Conservation (phyloP, 2,888 invertebrate species). For the Drosophila borealis region DNA sequence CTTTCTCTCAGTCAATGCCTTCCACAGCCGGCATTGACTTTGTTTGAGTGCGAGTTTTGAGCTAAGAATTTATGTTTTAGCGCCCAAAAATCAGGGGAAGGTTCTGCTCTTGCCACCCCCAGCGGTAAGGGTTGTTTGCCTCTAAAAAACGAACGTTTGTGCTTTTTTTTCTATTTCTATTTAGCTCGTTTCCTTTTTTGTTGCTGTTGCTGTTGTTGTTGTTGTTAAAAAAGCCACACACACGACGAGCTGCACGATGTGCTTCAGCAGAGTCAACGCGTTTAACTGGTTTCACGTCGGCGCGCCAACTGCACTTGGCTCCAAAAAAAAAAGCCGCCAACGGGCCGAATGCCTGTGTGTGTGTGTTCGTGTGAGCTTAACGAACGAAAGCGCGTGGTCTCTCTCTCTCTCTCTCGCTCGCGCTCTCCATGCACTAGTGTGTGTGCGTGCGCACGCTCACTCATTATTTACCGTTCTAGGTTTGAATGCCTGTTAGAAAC, state of each 20-base stretch:
- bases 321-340: conserved; percentile 40
- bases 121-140: conserved; percentile 69
- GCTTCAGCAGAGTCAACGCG: conserved; percentile 61
- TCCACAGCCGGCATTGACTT: conserved; percentile 56
- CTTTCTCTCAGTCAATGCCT: conserved; percentile 29
- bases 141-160: conserved; percentile 44
- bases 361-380: conserved; percentile 39
- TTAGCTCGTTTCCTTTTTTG: neutral
- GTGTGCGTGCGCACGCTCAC: conserved; percentile 46
- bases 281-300: conserved; percentile 80
- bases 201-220: neutral
- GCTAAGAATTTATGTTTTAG: conserved; percentile 64
- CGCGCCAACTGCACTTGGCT: conserved; percentile 71
- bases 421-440: conserved; percentile 10
- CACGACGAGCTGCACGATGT: conserved; percentile 55
- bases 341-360: conserved; percentile 8
- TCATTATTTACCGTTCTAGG: conserved; percentile 64
- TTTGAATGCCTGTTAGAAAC: conserved; percentile 70
- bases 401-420: conserved; percentile 24
- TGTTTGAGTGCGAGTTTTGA: conserved; percentile 61
- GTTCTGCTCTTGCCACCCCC: conserved; percentile 56
- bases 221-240: conserved; percentile 60
- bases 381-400: conserved; percentile 26
- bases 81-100: conserved; percentile 61
- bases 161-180: conserved; percentile 8